Conservation (phyloP, 2,797 vertebrate genomes). For the Diceros bicornis region DNA sequence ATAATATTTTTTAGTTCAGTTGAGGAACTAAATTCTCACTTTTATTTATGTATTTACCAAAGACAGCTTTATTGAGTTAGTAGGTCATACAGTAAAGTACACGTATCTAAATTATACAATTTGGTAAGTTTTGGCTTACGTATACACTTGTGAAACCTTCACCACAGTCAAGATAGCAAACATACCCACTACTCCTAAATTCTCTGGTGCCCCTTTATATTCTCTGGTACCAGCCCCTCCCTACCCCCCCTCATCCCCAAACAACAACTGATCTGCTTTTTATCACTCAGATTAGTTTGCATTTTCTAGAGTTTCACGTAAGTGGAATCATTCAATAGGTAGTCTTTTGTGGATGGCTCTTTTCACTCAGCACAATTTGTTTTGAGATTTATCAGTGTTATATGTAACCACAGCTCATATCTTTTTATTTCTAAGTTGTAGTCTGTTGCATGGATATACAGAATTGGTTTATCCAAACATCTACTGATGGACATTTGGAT, state of each 20-base stretch:
- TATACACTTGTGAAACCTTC: not conserved
- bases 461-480: not conserved
- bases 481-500: not conserved
- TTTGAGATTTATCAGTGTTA: not conserved
- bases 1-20: not conserved
- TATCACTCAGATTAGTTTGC: slow-evolving; percentile 11
- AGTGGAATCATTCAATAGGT: not conserved
- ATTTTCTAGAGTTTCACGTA: slow-evolving; percentile 39
- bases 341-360: not conserved
- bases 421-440: slow-evolving; percentile 4
- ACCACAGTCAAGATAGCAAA: not conserved
- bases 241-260: not conserved
- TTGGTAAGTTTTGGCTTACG: not conserved
- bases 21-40: not conserved
- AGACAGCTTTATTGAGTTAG: not conserved
- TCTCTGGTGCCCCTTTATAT: not conserved
- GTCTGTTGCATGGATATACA: not conserved
- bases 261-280: not conserved
- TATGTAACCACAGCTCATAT: not conserved
- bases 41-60: not conserved
- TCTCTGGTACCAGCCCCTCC: not conserved
- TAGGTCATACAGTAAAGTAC: not conserved
- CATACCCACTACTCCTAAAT: not conserved
- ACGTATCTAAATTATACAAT: not conserved
- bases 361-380: not conserved